These are phyloP conservation scores for Drymodes brunneopygia DNA, from an alignment of 2,113 vertebrate species.

Conservation along the genomic window DNA sequence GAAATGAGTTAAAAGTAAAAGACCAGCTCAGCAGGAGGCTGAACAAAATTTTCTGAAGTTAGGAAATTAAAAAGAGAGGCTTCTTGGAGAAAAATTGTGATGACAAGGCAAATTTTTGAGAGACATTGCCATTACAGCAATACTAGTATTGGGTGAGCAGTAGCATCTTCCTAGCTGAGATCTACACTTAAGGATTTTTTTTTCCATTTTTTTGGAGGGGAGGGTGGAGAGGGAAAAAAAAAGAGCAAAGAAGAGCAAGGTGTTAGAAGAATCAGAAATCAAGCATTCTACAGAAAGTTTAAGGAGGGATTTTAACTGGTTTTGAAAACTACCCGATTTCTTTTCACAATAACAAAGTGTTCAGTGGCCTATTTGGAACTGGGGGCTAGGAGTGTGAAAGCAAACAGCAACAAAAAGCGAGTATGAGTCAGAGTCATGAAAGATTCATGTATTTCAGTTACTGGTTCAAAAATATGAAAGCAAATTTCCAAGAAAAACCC, in stretches of 20 bases:
- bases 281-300: neutral
- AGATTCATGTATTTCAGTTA: neutral
- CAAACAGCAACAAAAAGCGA: neutral
- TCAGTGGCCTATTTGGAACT: neutral
- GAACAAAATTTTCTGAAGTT: neutral
- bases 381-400: neutral
- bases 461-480: neutral
- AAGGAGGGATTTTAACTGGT: neutral
- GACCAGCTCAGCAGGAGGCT: neutral
- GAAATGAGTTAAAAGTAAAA: neutral
- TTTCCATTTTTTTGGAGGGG: fast-evolving
- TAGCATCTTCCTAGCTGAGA: neutral
- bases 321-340: neutral
- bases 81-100: neutral
- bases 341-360: neutral
- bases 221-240: neutral
- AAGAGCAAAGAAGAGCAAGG: neutral
- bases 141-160: neutral
- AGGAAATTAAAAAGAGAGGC: neutral
- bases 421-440: neutral
- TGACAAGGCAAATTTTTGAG: neutral
- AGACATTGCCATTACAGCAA: neutral
- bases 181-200: neutral
- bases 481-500: neutral
- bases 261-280: neutral